These are phyloP conservation scores for Antechinus flavipes DNA, from an alignment of 2,113 vertebrate genomes.

Conservation along the genomic window DNA sequence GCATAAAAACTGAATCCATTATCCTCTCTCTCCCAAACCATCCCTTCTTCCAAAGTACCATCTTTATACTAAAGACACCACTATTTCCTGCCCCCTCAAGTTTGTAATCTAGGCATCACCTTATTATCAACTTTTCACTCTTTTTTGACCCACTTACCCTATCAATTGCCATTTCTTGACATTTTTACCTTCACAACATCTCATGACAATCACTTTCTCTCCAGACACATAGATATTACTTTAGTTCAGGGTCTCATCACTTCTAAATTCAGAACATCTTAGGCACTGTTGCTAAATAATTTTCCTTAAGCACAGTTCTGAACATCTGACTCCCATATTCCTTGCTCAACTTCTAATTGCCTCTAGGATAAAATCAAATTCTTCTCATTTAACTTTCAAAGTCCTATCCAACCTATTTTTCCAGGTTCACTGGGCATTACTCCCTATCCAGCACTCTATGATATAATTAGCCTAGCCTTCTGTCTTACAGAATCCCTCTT, in stretches of 20 bases:
- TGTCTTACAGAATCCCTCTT: not conserved
- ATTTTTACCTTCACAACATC: too few species aligned
- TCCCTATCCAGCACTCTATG: not conserved
- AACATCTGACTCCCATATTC: not conserved
- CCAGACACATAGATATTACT: too few species aligned
- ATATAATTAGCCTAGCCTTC: not conserved
- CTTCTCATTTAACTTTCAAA: not conserved
- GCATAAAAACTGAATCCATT: not conserved
- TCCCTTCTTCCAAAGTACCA: too few species aligned
- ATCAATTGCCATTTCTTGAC: not conserved
- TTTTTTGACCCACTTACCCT: not conserved
- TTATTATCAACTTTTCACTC: not conserved
- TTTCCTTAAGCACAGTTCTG: not conserved
- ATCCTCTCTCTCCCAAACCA: too few species aligned
- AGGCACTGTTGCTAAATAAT: too few species aligned
- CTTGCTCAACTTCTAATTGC: not conserved
- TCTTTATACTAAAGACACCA: too few species aligned
- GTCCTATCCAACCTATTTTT: not conserved
- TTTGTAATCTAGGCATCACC: not conserved
- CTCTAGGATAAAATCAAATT: not conserved
- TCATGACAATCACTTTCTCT: too few species aligned
- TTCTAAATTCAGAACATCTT: not conserved
- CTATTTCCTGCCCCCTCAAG: too few species aligned
- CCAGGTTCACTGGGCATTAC: not conserved
- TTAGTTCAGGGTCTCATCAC: too few species aligned